A percentile compares a stretch with the other conserved stretches of the same genome.
These are phyloP conservation scores for Hydrozoanthus tunicans DNA, from an alignment of 64 coral and sea anemone genomes.

Conservation along the genomic window DNA sequence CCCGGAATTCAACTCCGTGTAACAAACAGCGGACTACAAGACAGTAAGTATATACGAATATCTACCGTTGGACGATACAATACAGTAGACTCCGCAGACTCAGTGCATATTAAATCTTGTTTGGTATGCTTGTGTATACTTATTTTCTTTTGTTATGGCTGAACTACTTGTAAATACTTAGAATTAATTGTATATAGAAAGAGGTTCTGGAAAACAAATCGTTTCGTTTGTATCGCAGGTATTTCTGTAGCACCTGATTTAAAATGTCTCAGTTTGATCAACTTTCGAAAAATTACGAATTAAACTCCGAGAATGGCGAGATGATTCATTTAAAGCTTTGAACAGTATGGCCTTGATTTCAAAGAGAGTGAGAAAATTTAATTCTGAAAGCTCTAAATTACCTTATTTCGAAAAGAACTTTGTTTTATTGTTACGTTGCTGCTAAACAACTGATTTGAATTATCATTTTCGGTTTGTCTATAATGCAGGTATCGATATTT, in stretches of 20 bases:
- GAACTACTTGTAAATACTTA: not conserved
- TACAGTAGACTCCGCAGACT: no score
- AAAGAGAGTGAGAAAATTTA: no score
- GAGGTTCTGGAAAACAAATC: not conserved
- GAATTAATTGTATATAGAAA: not conserved
- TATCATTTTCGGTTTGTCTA: no score
- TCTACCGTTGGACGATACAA: not conserved
- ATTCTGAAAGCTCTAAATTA: no score
- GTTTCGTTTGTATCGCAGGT: not conserved
- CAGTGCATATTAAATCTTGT: not conserved
- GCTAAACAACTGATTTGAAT: no score
- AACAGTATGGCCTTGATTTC: no score
- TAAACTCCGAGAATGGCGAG: no score
- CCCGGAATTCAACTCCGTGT: conserved; percentile 35
- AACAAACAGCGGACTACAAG: conserved; percentile 29
- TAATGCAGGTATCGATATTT: no score
- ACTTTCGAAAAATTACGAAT: no score
- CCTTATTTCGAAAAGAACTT: no score
- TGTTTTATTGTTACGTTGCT: no score
- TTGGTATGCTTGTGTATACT: not conserved
- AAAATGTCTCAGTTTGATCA: not conserved
- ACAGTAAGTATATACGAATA: conserved; percentile 38
- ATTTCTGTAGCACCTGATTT: not conserved
- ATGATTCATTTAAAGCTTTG: no score
- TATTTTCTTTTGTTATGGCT: not conserved